These are phyloP conservation scores for Nebria brevicollis DNA, from an alignment of 2,888 invertebrate species.

Conservation along the genomic window DNA sequence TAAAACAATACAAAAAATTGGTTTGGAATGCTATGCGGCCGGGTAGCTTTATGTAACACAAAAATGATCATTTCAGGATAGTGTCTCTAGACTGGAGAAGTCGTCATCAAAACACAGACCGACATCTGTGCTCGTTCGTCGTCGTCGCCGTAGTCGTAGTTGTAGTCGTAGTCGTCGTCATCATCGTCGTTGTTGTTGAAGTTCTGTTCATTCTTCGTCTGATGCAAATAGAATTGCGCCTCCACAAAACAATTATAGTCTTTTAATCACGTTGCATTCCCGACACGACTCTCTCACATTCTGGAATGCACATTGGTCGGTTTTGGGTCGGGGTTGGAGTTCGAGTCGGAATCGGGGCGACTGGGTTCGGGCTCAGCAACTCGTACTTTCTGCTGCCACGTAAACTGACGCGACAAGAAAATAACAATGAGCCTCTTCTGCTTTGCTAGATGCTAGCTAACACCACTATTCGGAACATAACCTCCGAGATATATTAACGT, in stretches of 20 bases:
- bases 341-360: background rate
- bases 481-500: background rate
- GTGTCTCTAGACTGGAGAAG: background rate
- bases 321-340: conserved; percentile 2
- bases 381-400: background rate
- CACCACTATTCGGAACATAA: background rate
- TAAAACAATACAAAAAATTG: background rate
- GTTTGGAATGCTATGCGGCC: background rate
- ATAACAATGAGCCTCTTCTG: background rate
- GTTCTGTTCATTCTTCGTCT: conserved; percentile 29
- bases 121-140: background rate
- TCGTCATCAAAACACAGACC: background rate
- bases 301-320: conserved; percentile 11
- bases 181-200: background rate
- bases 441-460: background rate
- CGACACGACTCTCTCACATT: conserved; percentile 54
- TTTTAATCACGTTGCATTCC: conserved; percentile 62
- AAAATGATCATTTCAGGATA: background rate
- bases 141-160: background rate
- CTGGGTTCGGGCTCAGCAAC: background rate
- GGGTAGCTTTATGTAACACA: background rate
- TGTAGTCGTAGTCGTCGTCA: background rate
- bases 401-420: background rate
- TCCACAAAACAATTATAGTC: conserved; percentile 63
- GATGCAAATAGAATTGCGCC: conserved; percentile 47